Conservation (phyloP, 2,113 vertebrate species). For the Cichladusa arquata region DNA sequence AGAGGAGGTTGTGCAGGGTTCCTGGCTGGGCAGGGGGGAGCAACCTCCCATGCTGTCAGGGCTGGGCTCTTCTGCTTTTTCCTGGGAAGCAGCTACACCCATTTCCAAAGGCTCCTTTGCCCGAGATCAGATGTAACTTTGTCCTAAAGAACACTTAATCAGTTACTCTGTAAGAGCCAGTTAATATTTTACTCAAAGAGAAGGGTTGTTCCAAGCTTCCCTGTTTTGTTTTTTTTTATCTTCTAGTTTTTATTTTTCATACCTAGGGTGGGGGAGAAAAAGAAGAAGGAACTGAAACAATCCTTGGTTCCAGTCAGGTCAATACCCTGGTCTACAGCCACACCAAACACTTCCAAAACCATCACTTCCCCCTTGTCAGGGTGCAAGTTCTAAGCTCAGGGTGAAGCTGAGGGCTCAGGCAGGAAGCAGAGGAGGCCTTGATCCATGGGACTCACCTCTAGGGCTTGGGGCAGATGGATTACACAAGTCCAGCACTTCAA, state of each 20-base stretch:
- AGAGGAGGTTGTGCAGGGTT: background rate
- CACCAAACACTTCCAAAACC: background rate
- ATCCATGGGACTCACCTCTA: rapidly evolving
- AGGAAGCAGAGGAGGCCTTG: background rate
- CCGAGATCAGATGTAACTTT: slow-evolving; percentile 32
- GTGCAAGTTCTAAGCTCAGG: background rate
- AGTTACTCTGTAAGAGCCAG: background rate
- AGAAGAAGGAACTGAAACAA: slow-evolving; percentile 2
- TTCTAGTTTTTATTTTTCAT: background rate
- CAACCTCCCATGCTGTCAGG: background rate
- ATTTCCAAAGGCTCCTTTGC: background rate
- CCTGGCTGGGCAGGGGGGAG: background rate
- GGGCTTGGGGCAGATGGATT: background rate
- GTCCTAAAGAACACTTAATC: slow-evolving; percentile 39
- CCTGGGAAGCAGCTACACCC: background rate
- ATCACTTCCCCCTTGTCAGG: background rate
- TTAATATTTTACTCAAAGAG: slow-evolving; percentile 56
- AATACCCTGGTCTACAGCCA: background rate
- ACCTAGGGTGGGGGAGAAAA: background rate
- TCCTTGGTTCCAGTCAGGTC: background rate
- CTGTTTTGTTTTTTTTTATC: background rate
- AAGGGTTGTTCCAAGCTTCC: background rate
- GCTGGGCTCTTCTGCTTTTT: background rate
- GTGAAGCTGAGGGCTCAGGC: rapidly evolving
- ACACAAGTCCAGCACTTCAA: background rate